Conservation (phyloP, 1,140 invertebrate species). For the Diachasma alloeum region DNA sequence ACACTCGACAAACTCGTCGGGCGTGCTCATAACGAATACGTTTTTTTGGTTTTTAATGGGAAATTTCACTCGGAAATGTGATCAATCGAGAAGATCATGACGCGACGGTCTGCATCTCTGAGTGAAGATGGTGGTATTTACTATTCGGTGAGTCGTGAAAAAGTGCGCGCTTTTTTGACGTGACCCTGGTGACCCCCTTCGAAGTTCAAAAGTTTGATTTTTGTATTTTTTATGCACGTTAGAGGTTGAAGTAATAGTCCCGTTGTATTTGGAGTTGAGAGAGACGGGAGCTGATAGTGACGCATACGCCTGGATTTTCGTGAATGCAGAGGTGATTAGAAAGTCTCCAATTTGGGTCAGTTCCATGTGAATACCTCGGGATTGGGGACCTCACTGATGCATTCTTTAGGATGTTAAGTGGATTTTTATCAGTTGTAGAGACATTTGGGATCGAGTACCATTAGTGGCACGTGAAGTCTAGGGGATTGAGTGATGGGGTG, state of each 20-base stretch:
- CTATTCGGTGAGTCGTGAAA: not conserved
- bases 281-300: not conserved
- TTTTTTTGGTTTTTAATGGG: not conserved
- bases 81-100: not conserved
- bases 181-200: not conserved
- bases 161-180: not conserved
- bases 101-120: not conserved
- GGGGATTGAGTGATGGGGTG: not conserved
- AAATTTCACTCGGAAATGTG: not conserved
- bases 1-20: conserved; percentile 25
- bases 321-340: conserved; percentile 19
- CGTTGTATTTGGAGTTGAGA: not conserved
- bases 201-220: not conserved
- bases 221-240: too few relatives aligned
- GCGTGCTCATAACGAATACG: not conserved
- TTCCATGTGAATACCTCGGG: conserved; percentile 10
- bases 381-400: not conserved
- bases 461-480: not conserved
- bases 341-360: conserved; percentile 20
- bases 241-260: not conserved
- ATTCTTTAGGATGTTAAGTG: not conserved
- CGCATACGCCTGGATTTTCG: conserved; percentile 1
- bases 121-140: not conserved
- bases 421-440: not conserved
- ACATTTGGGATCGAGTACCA: not conserved